phyloP scores from a whole-genome alignment of 2,888 invertebrate genomes.

The Ceraclea dissimilis region DNA sequence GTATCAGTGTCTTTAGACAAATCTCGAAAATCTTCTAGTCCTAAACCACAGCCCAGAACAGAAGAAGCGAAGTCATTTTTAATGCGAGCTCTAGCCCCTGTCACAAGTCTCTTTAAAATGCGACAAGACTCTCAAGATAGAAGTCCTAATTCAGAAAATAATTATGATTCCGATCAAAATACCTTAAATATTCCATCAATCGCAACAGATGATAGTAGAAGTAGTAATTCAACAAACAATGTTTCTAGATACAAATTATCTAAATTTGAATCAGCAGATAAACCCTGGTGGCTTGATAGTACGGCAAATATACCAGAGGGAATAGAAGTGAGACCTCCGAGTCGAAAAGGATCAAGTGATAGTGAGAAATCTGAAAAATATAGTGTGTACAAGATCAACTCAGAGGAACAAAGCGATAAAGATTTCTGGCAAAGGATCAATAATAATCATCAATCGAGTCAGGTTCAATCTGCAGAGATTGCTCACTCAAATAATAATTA shows the following conservation, averaged over 20 bases:
- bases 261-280: conserved; percentile 49
- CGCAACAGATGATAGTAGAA: conserved; percentile 42
- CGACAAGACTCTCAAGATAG: conserved; percentile 51
- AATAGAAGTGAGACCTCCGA: conserved; percentile 47
- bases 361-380: conserved; percentile 48
- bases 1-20: conserved; percentile 47
- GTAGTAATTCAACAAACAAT: conserved; percentile 29
- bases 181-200: conserved; percentile 44
- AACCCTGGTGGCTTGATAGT: conserved; percentile 66
- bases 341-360: conserved; percentile 44
- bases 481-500: conserved; percentile 33
- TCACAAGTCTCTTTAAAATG: conserved; percentile 64
- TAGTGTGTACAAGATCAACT: conserved; percentile 50
- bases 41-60: conserved; percentile 40
- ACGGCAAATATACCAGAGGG: conserved; percentile 60
- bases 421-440: conserved; percentile 36
- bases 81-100: conserved; percentile 65
- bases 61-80: conserved; percentile 67
- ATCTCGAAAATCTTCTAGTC: conserved; percentile 46
- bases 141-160: conserved; percentile 38
- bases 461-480: conserved; percentile 8
- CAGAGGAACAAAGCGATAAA: conserved; percentile 61
- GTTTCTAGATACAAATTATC: conserved; percentile 18
- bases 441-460: conserved; percentile 29
- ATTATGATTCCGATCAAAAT: conserved; percentile 34